Conservation (phyloP, 2,888 invertebrate genomes). For the Altica lythri region DNA sequence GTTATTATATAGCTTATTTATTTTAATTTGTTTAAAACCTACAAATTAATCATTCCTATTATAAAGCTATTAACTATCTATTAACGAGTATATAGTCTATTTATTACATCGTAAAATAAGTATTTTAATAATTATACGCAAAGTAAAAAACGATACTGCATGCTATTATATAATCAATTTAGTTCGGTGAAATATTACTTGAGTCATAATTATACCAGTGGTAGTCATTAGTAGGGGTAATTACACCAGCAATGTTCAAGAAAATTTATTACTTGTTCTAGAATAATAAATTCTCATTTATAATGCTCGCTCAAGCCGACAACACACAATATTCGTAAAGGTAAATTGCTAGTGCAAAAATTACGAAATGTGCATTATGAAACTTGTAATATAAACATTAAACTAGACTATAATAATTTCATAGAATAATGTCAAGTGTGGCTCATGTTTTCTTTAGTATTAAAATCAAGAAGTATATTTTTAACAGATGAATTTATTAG, state of each 20-base stretch:
- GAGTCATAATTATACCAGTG: slow-evolving; percentile 7
- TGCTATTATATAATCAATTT: slow-evolving; percentile 6
- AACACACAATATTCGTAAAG: not conserved
- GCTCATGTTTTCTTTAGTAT: too few species aligned
- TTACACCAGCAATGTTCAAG: slow-evolving; percentile 7
- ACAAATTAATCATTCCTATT: too few species aligned
- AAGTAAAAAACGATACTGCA: slow-evolving; percentile 2
- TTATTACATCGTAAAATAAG: too few species aligned
- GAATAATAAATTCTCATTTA: not conserved
- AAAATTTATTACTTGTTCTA: slow-evolving; percentile 6
- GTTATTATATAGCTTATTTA: too few species aligned
- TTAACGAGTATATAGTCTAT: too few species aligned
- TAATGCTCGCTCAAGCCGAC: not conserved
- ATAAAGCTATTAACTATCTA: too few species aligned
- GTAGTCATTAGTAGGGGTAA: slow-evolving; percentile 8
- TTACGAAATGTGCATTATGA: not conserved
- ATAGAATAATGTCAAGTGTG: too few species aligned
- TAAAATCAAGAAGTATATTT: too few species aligned
- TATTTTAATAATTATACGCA: too few species aligned
- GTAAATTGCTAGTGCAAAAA: slow-evolving; percentile 5
- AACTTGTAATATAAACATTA: not conserved
- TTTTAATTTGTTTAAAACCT: too few species aligned
- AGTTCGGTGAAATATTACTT: not conserved
- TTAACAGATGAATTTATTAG: too few species aligned
- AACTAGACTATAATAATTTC: too few species aligned